Percentiles rank a stretch among this genome's conserved stretches.
Conservation (phyloP, 2,888 invertebrate species). For the Cistogaster globosa region DNA sequence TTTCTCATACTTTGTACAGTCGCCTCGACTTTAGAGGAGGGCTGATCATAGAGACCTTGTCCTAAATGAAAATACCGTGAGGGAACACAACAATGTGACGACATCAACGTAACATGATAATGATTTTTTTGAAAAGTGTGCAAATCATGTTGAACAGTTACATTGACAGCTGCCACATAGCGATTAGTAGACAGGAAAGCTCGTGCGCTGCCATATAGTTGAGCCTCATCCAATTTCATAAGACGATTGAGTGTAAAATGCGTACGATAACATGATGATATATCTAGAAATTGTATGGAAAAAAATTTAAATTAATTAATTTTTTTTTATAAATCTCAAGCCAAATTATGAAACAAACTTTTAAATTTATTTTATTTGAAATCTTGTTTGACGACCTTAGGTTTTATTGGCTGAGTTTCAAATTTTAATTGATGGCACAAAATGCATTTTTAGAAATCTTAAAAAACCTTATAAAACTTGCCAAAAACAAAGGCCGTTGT, state of each 20-base stretch:
- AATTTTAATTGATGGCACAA: too few relatives aligned
- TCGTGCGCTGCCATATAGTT: constrained; percentile 8
- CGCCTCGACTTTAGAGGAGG: constrained; percentile 96
- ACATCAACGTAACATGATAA: neutral
- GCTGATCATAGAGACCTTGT: constrained; percentile 83
- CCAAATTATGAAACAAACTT: too few relatives aligned
- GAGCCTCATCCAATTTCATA: constrained; percentile 33
- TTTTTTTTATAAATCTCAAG: too few relatives aligned
- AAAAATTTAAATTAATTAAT: too few relatives aligned
- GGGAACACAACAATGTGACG: constrained; percentile 49
- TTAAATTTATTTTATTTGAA: too few relatives aligned
- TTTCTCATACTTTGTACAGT: constrained; percentile 93
- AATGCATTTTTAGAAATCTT: too few relatives aligned
- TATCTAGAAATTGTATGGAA: constrained; percentile 53
- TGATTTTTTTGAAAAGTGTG: constrained; percentile 18
- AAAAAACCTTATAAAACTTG: too few relatives aligned
- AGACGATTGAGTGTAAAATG: constrained; percentile 61
- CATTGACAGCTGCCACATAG: constrained; percentile 36
- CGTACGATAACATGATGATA: constrained; percentile 67
- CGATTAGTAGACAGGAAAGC: constrained; percentile 43
- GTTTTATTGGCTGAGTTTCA: too few relatives aligned
- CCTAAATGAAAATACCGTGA: constrained; percentile 74
- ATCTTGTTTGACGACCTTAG: too few relatives aligned
- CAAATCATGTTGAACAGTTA: constrained; percentile 39
- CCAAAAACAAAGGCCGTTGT: too few relatives aligned